Conservation (phyloP, 2,888 invertebrate species). For the Agrilus cyanescens region DNA sequence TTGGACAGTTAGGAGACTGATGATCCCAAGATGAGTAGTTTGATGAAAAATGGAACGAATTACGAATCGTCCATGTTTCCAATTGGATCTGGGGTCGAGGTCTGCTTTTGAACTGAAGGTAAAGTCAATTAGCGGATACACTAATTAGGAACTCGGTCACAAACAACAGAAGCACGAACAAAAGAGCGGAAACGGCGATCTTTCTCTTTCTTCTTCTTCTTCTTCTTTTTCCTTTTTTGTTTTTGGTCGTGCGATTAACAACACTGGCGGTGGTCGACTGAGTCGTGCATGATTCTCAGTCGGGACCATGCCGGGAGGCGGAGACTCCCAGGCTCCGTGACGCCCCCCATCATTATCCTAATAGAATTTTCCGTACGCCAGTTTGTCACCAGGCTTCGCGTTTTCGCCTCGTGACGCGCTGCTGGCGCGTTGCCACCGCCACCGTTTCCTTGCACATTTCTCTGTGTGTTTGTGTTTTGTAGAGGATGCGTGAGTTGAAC, state of each 20-base stretch:
- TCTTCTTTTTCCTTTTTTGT: slow-evolving; percentile 13
- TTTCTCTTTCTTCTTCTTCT: neutral
- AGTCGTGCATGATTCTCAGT: slow-evolving; percentile 12
- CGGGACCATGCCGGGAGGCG: slow-evolving; percentile 21
- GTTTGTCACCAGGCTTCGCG: slow-evolving; percentile 14
- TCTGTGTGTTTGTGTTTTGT: too few relatives aligned
- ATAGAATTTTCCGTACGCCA: slow-evolving; percentile 14
- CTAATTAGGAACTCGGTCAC: slow-evolving; percentile 15
- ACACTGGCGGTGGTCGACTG: slow-evolving; percentile 17
- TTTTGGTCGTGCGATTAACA: slow-evolving; percentile 13
- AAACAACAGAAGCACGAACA: slow-evolving; percentile 10
- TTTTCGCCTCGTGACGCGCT: slow-evolving; percentile 13
- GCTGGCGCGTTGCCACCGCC: too few relatives aligned
- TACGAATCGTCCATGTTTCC: too few relatives aligned
- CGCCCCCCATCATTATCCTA: slow-evolving; percentile 20
- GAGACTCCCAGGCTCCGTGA: slow-evolving; percentile 16
- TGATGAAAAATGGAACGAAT: too few relatives aligned
- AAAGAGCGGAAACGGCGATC: slow-evolving; percentile 12
- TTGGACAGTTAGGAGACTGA: too few relatives aligned
- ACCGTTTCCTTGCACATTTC: too few relatives aligned
- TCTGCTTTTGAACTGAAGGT: too few relatives aligned
- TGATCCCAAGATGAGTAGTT: too few relatives aligned
- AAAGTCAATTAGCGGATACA: slow-evolving; percentile 13
- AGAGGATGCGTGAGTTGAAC: too few relatives aligned
- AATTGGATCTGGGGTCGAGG: too few relatives aligned